phyloP scores from a whole-genome alignment of 2,888 invertebrate species.

The Smittia sp. region DNA sequence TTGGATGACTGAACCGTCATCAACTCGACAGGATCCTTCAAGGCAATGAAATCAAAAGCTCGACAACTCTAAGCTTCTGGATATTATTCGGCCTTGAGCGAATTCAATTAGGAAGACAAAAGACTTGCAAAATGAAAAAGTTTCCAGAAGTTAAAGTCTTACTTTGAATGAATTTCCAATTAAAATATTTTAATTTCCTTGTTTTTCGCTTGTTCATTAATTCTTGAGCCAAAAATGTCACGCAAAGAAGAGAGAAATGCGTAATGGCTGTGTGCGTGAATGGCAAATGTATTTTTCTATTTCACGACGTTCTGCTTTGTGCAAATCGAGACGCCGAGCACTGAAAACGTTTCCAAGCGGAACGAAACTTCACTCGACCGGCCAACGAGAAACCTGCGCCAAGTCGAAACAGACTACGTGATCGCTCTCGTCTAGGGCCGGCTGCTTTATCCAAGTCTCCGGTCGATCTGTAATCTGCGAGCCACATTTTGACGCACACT shows the following conservation, averaged over 20 bases:
- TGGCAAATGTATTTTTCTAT: neutral
- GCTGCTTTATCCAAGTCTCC: neutral
- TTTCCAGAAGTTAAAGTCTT: too few species aligned
- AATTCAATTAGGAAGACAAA: too few species aligned
- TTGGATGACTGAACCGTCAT: too few species aligned
- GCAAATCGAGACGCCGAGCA: neutral
- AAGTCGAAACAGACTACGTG: neutral
- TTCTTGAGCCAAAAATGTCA: slow-evolving; percentile 24
- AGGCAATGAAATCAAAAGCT: too few species aligned
- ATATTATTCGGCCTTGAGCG: too few species aligned
- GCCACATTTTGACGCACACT: slow-evolving; percentile 28
- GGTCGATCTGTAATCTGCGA: neutral
- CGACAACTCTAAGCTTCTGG: too few species aligned
- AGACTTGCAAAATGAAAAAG: too few species aligned
- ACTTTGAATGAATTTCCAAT: slow-evolving; percentile 11
- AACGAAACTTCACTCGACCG: neutral
- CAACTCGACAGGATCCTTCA: too few species aligned
- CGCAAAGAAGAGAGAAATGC: slow-evolving; percentile 18
- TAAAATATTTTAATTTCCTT: slow-evolving; percentile 19
- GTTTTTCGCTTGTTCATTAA: slow-evolving; percentile 8
- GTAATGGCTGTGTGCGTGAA: neutral
- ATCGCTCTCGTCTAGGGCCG: neutral
- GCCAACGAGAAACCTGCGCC: neutral
- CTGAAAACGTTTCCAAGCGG: neutral
- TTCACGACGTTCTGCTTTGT: slow-evolving; percentile 5